phyloP scores from a whole-genome alignment of 2,113 vertebrate species.

The Nanger granti region DNA sequence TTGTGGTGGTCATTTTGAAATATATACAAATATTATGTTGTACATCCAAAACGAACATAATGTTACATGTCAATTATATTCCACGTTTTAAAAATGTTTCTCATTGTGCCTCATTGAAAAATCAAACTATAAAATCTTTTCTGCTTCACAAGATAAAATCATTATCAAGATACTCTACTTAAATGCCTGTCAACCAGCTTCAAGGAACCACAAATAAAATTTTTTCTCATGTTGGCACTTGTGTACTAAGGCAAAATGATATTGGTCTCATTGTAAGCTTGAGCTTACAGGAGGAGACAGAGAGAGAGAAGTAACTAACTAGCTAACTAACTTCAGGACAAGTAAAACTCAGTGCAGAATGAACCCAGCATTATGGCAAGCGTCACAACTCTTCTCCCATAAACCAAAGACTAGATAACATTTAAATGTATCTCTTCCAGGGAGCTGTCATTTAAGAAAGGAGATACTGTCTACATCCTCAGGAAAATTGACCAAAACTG shows the following conservation, averaged over 20 bases:
- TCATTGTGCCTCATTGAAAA: neutral
- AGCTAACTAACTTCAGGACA: neutral
- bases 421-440: slow-evolving; percentile 80
- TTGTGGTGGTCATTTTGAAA: neutral
- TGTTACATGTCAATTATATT: neutral
- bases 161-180: neutral
- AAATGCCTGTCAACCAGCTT: neutral
- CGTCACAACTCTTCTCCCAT: neutral
- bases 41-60: neutral
- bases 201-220: neutral
- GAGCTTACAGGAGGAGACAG: neutral
- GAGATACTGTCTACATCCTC: slow-evolving; percentile 95
- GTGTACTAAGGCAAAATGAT: neutral
- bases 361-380: neutral
- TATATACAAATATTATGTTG: neutral
- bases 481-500: slow-evolving; percentile 99
- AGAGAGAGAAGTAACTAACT: neutral
- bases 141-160: neutral
- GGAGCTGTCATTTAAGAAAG: slow-evolving; percentile 98
- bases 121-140: neutral
- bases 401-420: neutral
- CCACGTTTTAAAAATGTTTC: neutral
- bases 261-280: neutral
- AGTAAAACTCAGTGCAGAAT: neutral
- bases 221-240: neutral